Base-by-base conservation (phyloP, 2,797 vertebrate genomes). In the Poecile montanus region DNA sequence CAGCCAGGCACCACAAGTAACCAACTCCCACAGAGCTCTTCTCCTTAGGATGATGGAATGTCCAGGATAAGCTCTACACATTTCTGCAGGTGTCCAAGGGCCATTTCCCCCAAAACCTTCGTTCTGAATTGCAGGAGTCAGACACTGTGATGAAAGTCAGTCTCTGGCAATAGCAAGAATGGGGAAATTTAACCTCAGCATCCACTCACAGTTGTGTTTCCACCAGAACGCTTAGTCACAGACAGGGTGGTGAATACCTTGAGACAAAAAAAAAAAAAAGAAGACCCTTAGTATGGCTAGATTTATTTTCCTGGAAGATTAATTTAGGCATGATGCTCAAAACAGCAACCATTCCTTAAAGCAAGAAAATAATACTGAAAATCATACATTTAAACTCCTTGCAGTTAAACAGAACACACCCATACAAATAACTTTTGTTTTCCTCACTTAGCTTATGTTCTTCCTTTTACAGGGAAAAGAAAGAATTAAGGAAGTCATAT, bases 131-230 rank as follows among this genome's bases (percentile, higher is more conserved):
- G 71, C 57, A 13, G 34, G 29, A 65, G 62, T 66, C n/a, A 11
- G 87, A 50, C 67, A 22, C 25, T n/a, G 94, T 30, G 70, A 80
- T 48, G 71, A 56, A 80, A 85, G 85, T 63, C 86, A 79, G 84
- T 53, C 63, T 85, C 73, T 95, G 97, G 96, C 96, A 92, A 91
- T 74, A 95, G 30, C 94, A 95, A 96, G 97, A 98, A 98, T 95
- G 97, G 98, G 98, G 40, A 8, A 70, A 90, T 88, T 98, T 99
- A 98, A 97, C 98, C 98, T 99, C 98, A 98, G 98, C 98, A 98
- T 74, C 98, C 98, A 32, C 98, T 71, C 82, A 97, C 94, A 16
- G 97, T 32, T 60, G 89, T 95, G 86, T 17, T 84, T 54, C 93
- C 97, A 22, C 98, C 98, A 13, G 97, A 98, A 70, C 97, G 97